phyloP scores from a whole-genome alignment of 1,140 invertebrate species.

The Nymphalis io region DNA sequence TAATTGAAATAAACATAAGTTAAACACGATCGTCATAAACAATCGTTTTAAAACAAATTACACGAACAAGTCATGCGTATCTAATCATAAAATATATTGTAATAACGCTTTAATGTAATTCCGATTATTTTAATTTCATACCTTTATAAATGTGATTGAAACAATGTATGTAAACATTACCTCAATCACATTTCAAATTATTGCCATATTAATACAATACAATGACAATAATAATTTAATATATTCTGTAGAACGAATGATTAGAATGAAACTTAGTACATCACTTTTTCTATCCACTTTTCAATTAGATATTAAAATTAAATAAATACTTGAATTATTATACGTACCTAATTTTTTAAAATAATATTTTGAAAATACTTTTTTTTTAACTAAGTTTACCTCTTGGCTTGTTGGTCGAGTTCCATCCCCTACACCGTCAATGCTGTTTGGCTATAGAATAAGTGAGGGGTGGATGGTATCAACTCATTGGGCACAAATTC shows the following conservation, averaged over 20 bases:
- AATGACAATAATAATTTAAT: background rate
- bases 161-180: slow-evolving; percentile 11
- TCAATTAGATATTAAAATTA: too few species aligned
- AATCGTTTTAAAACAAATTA: slow-evolving; percentile 25
- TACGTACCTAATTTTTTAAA: too few species aligned
- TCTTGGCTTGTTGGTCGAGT: too few species aligned
- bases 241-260: background rate
- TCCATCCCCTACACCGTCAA: too few species aligned
- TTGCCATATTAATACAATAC: background rate
- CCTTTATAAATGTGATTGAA: background rate
- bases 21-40: slow-evolving; percentile 17
- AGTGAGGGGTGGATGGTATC: too few species aligned
- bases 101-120: slow-evolving; percentile 36
- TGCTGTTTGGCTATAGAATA: too few species aligned
- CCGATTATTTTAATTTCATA: slow-evolving; percentile 28
- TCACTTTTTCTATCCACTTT: too few species aligned
- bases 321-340: too few species aligned
- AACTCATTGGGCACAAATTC: too few species aligned
- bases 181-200: slow-evolving; percentile 20
- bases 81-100: slow-evolving; percentile 35
- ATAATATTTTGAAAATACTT: too few species aligned
- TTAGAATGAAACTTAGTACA: too few species aligned
- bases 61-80: slow-evolving; percentile 27
- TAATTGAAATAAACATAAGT: slow-evolving; percentile 4
- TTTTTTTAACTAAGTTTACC: too few species aligned